These are phyloP conservation scores for Chaenogobius annularis DNA, from an alignment of 2,113 vertebrate species.

Conservation along the genomic window DNA sequence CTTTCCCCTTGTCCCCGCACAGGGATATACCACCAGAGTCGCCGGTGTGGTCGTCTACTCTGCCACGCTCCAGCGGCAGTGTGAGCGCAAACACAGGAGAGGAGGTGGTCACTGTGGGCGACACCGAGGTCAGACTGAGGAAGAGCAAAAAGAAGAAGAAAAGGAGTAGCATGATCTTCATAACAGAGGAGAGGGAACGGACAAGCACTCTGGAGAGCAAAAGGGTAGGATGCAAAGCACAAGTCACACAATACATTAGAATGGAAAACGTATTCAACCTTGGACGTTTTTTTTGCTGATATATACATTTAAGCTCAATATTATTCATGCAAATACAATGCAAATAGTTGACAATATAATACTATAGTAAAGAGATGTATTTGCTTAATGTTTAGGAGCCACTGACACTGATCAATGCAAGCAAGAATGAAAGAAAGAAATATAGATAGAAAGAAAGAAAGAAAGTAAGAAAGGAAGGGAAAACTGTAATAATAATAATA, in stretches of 20 bases:
- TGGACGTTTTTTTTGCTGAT: slow-evolving; percentile 1
- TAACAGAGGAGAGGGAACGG: slow-evolving; percentile 83
- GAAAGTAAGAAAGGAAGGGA: too few relatives aligned
- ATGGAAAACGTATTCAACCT: not conserved
- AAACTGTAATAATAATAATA: not conserved
- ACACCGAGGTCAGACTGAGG: slow-evolving; percentile 90
- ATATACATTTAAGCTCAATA: not conserved
- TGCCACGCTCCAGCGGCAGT: slow-evolving; percentile 78
- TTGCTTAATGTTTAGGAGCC: not conserved
- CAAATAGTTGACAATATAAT: too few relatives aligned
- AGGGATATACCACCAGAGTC: slow-evolving; percentile 66
- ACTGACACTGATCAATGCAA: not conserved
- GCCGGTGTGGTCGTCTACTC: slow-evolving; percentile 44
- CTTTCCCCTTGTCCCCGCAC: slow-evolving; percentile 51
- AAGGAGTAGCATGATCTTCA: slow-evolving; percentile 93
- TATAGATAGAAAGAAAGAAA: too few relatives aligned
- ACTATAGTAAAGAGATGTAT: too few relatives aligned
- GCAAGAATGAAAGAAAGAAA: not conserved
- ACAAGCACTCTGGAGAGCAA: slow-evolving; percentile 66
- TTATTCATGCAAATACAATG: not conserved
- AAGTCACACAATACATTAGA: not conserved
- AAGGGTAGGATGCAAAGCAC: slow-evolving; percentile 61
- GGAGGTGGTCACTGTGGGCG: slow-evolving; percentile 62
- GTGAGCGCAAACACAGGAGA: slow-evolving; percentile 69
- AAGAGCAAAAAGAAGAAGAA: slow-evolving; percentile 90